These are phyloP conservation scores for Chitala chitala DNA, from an alignment of 2,113 vertebrate genomes.

Conservation along the genomic window DNA sequence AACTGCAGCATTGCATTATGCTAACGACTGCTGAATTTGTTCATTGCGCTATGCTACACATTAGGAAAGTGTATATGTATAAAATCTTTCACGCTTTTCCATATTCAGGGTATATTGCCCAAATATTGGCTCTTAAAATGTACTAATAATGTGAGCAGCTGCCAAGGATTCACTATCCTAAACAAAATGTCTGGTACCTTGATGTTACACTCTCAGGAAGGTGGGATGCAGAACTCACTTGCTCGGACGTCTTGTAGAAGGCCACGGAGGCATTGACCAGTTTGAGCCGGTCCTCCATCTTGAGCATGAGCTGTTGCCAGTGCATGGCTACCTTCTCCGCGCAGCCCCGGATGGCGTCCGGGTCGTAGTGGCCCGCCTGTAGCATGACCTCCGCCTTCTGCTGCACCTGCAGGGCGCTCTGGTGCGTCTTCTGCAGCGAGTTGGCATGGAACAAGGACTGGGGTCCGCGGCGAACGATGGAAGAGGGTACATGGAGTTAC, in stretches of 20 bases:
- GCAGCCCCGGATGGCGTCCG: conserved; percentile 86
- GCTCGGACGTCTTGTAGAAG: conserved; percentile 97
- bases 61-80: no score
- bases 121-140: no score
- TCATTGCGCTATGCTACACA: no score
- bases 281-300: conserved; percentile 95
- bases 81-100: no score
- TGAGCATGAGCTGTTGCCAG: conserved; percentile 97
- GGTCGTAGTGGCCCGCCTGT: conserved; percentile 90
- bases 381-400: conserved; percentile 92
- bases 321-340: conserved; percentile 94
- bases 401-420: conserved; percentile 96
- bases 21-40: no score
- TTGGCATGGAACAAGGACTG: conserved; percentile 96
- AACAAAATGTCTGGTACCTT: not conserved
- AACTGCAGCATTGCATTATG: no score
- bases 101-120: no score
- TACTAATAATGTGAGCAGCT: no score
- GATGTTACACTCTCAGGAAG: no score
- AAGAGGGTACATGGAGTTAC: not conserved
- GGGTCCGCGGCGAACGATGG: not conserved
- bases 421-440: conserved; percentile 97
- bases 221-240: conserved; percentile 78
- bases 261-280: conserved; percentile 95
- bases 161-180: not conserved